Evolutionary conservation across 2,797 vertebrate species (phyloP).

Genomic region (Myotis vivesi): DNA sequence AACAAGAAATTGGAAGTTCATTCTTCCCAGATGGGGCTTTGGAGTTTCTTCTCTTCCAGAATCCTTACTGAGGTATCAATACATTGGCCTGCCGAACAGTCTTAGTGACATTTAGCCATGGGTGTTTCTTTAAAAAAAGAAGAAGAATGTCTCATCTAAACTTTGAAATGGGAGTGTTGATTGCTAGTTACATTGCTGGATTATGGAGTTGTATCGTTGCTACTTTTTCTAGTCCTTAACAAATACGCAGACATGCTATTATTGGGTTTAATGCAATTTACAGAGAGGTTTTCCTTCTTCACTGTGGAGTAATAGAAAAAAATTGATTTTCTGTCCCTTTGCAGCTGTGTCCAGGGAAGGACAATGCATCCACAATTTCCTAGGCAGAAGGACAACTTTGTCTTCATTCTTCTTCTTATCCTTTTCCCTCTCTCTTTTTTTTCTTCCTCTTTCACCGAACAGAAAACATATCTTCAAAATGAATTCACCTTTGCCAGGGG

Average conservation of each 20-base stretch:
- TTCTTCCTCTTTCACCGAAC: constrained; percentile 9
- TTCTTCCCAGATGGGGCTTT: constrained; percentile 11
- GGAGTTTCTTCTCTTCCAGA: constrained; percentile 45
- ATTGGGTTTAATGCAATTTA: constrained; percentile 62
- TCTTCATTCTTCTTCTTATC: background rate
- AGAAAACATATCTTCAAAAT: background rate
- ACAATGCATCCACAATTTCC: constrained; percentile 23
- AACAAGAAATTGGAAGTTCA: background rate
- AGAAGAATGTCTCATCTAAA: background rate
- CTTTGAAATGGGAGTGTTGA: background rate
- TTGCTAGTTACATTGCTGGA: background rate
- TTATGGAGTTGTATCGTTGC: background rate
- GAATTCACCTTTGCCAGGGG: background rate
- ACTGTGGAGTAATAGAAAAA: constrained; percentile 55
- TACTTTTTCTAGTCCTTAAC: constrained; percentile 61
- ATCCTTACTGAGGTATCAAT: constrained; percentile 17
- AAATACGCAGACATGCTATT: constrained; percentile 39
- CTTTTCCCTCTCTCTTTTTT: background rate
- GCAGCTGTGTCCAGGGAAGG: constrained; percentile 23
- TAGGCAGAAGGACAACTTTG: background rate
- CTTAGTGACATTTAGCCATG: background rate
- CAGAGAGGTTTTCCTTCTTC: constrained; percentile 64
- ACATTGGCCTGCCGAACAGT: background rate
- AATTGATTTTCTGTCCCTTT: constrained; percentile 65
- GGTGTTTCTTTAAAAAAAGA: background rate